Conservation (phyloP, 2,113 vertebrate species). For the Danionella cerebrum region DNA sequence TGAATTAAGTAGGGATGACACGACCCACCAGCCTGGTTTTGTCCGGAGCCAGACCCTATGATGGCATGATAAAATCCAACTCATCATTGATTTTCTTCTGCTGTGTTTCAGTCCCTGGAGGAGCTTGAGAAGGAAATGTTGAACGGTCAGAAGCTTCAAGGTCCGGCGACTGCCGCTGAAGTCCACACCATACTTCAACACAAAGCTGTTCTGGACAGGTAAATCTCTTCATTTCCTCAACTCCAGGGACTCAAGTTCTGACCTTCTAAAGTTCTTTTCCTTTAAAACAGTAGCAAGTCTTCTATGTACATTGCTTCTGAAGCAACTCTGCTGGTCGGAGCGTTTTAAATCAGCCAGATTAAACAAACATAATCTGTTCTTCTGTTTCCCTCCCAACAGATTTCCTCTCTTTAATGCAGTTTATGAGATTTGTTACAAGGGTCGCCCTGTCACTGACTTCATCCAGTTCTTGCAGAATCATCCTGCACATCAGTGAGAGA, state of each 20-base stretch:
- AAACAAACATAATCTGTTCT: no score
- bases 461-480: constrained; percentile 88
- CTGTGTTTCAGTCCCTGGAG: constrained; percentile 76
- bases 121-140: constrained; percentile 93
- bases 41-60: neutral
- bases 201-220: constrained; percentile 82
- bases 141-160: constrained; percentile 96
- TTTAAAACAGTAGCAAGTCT: no score
- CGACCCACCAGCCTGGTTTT: no score
- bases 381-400: constrained; percentile 61
- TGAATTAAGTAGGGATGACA: no score
- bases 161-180: constrained; percentile 85
- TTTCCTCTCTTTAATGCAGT: constrained; percentile 92
- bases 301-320: no score
- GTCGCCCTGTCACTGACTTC: constrained; percentile 76
- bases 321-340: neutral
- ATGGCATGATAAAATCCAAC: neutral
- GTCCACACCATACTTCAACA: constrained; percentile 81
- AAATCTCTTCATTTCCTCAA: no score
- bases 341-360: no score
- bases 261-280: no score
- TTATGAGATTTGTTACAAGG: constrained; percentile 84
- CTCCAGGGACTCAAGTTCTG: no score
- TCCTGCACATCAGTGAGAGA: constrained; percentile 76
- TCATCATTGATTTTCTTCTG: neutral